A percentile compares a stretch with the other conserved stretches of the same genome.
These are phyloP conservation scores for Callorhinus ursinus DNA, from an alignment of 2,113 vertebrate species.

Conservation along the genomic window DNA sequence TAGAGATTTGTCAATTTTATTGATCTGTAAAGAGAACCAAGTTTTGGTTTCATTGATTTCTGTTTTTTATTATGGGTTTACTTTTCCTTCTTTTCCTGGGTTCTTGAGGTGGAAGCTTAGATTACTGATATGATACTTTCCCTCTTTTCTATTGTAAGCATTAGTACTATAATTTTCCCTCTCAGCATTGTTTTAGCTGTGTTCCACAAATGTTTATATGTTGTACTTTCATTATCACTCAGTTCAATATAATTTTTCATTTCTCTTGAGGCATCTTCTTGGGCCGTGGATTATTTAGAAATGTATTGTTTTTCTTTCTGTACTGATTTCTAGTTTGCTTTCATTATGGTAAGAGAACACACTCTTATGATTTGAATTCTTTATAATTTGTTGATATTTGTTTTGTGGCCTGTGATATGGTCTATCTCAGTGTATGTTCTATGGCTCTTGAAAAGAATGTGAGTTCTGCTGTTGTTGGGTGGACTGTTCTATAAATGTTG, in stretches of 20 bases:
- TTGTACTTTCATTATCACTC: slow-evolving; percentile 3
- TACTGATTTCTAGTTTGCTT: neutral
- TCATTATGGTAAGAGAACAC: neutral
- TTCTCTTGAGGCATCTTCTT: neutral
- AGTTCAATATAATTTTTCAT: neutral
- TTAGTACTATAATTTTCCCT: neutral
- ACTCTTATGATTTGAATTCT: neutral
- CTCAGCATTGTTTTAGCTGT: neutral
- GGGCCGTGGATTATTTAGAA: neutral
- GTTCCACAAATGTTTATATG: neutral
- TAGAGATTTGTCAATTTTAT: slow-evolving; percentile 6
- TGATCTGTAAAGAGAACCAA: neutral
- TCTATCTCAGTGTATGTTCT: neutral
- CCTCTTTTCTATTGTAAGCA: neutral
- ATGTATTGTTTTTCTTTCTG: neutral
- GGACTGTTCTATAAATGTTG: neutral
- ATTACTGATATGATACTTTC: slow-evolving; percentile 11
- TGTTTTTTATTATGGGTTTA: neutral
- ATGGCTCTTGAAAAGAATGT: neutral
- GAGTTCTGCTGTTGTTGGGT: neutral
- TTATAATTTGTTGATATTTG: neutral
- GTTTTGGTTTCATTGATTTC: slow-evolving; percentile 11
- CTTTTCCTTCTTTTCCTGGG: neutral
- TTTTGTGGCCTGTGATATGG: neutral
- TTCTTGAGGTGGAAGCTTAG: neutral